Percentiles rank a stretch among this genome's conserved stretches.
Conservation (phyloP, 1,140 invertebrate species). For the Cyrtorhinus lividipennis region DNA sequence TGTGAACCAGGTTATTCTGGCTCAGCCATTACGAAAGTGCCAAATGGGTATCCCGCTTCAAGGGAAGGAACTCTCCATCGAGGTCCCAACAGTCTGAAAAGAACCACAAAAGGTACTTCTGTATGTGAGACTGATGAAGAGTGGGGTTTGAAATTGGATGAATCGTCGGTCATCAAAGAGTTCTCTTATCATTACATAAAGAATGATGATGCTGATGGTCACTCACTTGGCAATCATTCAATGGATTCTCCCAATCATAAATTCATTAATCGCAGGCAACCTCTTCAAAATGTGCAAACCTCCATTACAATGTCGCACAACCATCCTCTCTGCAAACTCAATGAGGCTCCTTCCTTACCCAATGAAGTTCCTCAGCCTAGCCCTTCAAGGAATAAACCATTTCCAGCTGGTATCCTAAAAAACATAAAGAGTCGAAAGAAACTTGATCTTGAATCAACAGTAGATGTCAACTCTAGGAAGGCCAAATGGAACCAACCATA, state of each 20-base stretch:
- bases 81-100: neutral
- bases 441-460: slow-evolving; percentile 35
- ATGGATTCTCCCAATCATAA: neutral
- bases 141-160: slow-evolving; percentile 32
- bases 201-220: slow-evolving; percentile 26
- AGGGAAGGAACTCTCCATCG: neutral
- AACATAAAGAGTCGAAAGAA: slow-evolving; percentile 9
- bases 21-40: neutral
- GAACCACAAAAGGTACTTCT: neutral
- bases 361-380: neutral
- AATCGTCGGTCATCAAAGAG: slow-evolving; percentile 33
- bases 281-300: neutral
- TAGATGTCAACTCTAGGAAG: slow-evolving; percentile 28
- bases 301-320: neutral
- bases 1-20: neutral
- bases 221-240: neutral
- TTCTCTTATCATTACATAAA: slow-evolving; percentile 36
- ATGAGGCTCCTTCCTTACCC: neutral
- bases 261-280: neutral
- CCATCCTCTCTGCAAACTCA: neutral
- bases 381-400: slow-evolving; percentile 9
- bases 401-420: slow-evolving; percentile 1
- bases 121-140: slow-evolving; percentile 21
- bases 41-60: neutral
- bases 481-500: slow-evolving; percentile 24